Evolutionary conservation across 2,888 invertebrate species (phyloP).

Genomic region (Drosophila anomelani): DNA sequence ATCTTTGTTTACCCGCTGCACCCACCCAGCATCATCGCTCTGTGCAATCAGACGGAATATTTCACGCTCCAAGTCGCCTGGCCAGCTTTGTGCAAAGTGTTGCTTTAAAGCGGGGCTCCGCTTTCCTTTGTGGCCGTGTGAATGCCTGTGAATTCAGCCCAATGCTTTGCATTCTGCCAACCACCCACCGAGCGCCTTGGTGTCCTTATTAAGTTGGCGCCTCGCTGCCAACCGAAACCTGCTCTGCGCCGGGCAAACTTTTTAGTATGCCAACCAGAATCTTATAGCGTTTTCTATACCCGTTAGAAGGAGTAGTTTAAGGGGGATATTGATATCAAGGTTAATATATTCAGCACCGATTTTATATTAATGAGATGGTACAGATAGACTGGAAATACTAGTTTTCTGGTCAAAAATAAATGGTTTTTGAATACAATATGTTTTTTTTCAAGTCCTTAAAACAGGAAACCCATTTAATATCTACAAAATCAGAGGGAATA

Average conservation of each 20-base stretch:
- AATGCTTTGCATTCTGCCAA: conserved; percentile 11
- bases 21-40: not conserved
- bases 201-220: conserved; percentile 79
- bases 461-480: too few relatives aligned
- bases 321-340: conserved; percentile 2
- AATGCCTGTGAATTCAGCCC: not conserved
- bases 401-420: not conserved
- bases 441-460: not conserved
- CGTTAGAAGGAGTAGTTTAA: not conserved
- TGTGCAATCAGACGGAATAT: conserved; percentile 26
- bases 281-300: not conserved
- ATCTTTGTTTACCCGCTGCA: conserved; percentile 2
- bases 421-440: not conserved
- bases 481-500: too few relatives aligned
- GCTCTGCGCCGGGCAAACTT: conserved; percentile 49
- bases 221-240: conserved; percentile 59
- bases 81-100: conserved; percentile 22
- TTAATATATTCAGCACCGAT: not conserved
- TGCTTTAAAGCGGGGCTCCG: conserved; percentile 33
- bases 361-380: not conserved
- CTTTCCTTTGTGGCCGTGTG: conserved; percentile 24
- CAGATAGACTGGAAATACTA: not conserved
- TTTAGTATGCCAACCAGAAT: conserved; percentile 66
- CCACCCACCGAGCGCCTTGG: conserved; percentile 65
- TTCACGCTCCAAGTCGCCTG: conserved; percentile 14